Evolutionary conservation across 2,113 vertebrate genomes (phyloP).

Genomic region (Lichenostomus cassidix): DNA sequence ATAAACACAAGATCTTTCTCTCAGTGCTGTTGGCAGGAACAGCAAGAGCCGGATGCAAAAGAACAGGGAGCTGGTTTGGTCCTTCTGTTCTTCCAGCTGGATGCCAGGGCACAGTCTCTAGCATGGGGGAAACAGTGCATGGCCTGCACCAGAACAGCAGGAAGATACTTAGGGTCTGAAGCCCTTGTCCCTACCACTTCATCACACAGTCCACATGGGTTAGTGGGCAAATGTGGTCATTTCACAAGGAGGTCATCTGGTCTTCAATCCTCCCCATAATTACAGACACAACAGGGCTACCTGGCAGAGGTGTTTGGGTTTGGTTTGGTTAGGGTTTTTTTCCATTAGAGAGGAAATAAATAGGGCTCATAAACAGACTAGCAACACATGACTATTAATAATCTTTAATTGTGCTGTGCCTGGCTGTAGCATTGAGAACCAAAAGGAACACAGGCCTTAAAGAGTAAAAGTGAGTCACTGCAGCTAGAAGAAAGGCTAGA

Average conservation of each 20-base stretch:
- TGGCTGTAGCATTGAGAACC: not conserved
- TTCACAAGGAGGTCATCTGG: not conserved
- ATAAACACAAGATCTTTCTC: not conserved
- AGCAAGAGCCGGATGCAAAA: not conserved
- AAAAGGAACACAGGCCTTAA: not conserved
- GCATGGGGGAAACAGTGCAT: rapidly evolving
- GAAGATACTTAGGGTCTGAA: not conserved
- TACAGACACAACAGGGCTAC: not conserved
- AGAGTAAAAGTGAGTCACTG: not conserved
- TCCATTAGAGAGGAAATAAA: not conserved
- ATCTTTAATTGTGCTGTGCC: not conserved
- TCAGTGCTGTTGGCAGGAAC: not conserved
- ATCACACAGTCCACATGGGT: not conserved
- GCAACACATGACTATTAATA: not conserved
- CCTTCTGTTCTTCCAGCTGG: not conserved
- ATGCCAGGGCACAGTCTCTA: not conserved
- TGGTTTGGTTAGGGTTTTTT: not conserved
- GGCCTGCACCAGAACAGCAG: not conserved
- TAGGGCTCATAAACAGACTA: not conserved
- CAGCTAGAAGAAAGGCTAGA: not conserved
- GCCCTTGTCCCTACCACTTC: no score
- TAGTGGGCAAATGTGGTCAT: not conserved
- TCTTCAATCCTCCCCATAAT: not conserved
- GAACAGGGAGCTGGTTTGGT: not conserved
- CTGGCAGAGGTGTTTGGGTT: not conserved